Conservation (phyloP, 2,888 invertebrate genomes). For the Ectemnius cavifrons region DNA sequence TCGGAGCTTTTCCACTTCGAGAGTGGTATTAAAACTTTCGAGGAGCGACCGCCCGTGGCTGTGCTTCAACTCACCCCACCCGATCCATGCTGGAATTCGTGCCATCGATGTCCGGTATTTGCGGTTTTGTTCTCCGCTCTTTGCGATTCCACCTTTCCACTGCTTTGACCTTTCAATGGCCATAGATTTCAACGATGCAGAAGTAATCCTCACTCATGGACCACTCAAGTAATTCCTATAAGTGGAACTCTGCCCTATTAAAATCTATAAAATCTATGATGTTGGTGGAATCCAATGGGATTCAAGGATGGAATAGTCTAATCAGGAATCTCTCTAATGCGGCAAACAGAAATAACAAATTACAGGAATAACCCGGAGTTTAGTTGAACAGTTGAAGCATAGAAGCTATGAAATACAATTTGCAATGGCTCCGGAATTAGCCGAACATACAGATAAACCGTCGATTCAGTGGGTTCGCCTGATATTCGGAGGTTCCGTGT, state of each 20-base stretch:
- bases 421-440: no score
- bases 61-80: slow-evolving; percentile 56
- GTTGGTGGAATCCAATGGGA: slow-evolving; percentile 45
- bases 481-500: no score
- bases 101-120: slow-evolving; percentile 54
- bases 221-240: no score
- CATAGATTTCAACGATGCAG: no score
- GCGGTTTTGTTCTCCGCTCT: slow-evolving; percentile 34
- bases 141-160: not conserved
- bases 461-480: no score
- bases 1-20: slow-evolving; percentile 64
- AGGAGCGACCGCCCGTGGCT: slow-evolving; percentile 66
- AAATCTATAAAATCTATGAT: no score
- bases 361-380: no score
- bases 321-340: slow-evolving; percentile 5
- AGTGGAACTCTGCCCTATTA: no score
- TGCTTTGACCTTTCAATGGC: not conserved
- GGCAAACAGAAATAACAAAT: not conserved
- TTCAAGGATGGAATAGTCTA: slow-evolving; percentile 15
- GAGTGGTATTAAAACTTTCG: slow-evolving; percentile 76
- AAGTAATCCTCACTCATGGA: no score
- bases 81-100: slow-evolving; percentile 61
- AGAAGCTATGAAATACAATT: no score
- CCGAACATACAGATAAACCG: no score
- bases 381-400: no score